Base-by-base conservation (phyloP, 1,140 invertebrate species). In the Drosophila sechellia region DNA sequence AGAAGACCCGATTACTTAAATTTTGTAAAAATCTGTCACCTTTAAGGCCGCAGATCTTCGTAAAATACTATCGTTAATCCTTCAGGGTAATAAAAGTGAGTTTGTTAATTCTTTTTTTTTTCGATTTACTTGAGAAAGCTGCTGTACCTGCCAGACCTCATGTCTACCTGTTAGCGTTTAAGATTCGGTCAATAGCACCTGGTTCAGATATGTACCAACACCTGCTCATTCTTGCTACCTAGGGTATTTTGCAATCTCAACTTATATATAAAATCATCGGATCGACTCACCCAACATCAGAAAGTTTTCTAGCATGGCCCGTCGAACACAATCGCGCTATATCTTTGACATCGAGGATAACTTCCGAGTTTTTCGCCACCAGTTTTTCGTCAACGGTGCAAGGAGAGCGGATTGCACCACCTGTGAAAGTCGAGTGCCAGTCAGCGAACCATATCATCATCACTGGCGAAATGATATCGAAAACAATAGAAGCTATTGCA, bases 361-460 rank as follows among this genome's bases (percentile, higher is more conserved):
- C 13, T 13, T 8, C 11, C 57, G 81, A 8, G 68, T 48, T 34
- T 86, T 86, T 53, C 69, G 61, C 4, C 81, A 86, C 49, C 59
- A 81, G 25, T 60, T 64, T 4, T 71, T 43, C 10, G 45, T 68
- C 13, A 81, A 75, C 13, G 57, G 60, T 20, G 20, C 46, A 11
- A 35, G 31, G 15, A 34, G 64, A 15, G 13, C 64, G 0, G 57
- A 85, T 10, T 86, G 81, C 31, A 43, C 25, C 6, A 78, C 53
- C 15, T 86, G 81, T 13, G 50, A 45, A 5, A 86, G 45, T 53
- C 17, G 13, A 4, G 79, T 80, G 4, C 35, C 27, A 0, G n/a
- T 13, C 11, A 27, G 46, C 13, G 83, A 81, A 2, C 81, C 81
- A 5, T 81, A 75, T 48, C 68, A 64, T 43, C 74, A 81, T 53